These are phyloP conservation scores for Crotophaga sulcirostris DNA, from an alignment of 2,113 vertebrate species.

Conservation along the genomic window DNA sequence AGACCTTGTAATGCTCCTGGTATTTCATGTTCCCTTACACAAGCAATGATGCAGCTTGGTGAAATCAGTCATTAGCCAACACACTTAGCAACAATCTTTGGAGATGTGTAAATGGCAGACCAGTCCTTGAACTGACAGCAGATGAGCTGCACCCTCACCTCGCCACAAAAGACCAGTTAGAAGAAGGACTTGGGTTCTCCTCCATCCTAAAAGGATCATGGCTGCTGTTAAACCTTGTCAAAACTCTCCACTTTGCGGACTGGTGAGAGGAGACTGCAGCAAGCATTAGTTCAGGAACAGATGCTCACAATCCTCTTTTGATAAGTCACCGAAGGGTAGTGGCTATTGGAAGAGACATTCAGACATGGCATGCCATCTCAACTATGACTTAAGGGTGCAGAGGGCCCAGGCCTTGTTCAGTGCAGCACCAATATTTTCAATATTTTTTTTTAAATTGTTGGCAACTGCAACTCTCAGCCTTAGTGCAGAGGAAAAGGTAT, in stretches of 20 bases:
- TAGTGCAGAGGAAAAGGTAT: background rate
- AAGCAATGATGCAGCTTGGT: background rate
- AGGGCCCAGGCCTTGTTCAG: background rate
- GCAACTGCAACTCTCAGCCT: background rate
- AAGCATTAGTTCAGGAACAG: background rate
- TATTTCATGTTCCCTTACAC: background rate
- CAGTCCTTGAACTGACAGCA: background rate
- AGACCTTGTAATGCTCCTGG: background rate
- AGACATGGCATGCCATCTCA: background rate
- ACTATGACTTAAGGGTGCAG: background rate
- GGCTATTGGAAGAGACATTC: background rate
- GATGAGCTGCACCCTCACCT: background rate
- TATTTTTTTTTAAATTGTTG: background rate
- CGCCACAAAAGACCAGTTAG: accelerated
- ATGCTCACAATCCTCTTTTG: background rate
- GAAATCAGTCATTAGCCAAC: background rate
- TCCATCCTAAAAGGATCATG: background rate
- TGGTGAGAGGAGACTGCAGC: background rate
- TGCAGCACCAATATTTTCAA: background rate
- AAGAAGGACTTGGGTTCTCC: background rate
- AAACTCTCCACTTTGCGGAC: background rate
- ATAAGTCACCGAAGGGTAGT: background rate
- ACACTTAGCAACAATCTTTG: background rate
- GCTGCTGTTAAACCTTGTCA: background rate
- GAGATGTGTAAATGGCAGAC: background rate